phyloP scores from a whole-genome alignment of 2,113 vertebrate species.

The Paraplagusia blochii region DNA sequence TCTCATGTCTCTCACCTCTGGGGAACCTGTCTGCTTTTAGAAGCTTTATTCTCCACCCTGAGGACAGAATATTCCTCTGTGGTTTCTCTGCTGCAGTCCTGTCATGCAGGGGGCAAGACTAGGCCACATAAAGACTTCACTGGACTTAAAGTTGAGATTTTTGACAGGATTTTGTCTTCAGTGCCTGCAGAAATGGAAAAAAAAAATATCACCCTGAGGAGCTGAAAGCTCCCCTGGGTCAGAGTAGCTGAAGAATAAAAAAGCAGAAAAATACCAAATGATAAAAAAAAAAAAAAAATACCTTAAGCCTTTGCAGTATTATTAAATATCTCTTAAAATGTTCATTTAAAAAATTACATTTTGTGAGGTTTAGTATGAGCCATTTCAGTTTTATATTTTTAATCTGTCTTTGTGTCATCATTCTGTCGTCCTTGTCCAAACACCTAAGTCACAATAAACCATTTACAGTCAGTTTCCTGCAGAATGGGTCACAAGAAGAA shows the following conservation, averaged over 20 bases:
- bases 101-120: constrained; percentile 36
- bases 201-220: not conserved
- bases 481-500: too few species aligned
- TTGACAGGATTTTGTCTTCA: constrained; percentile 62
- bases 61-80: constrained; percentile 32
- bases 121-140: constrained; percentile 29
- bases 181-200: constrained; percentile 52
- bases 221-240: constrained; percentile 53
- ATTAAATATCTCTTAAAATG: too few species aligned
- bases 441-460: too few species aligned
- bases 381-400: too few species aligned
- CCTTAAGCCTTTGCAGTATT: too few species aligned
- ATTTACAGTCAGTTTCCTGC: too few species aligned
- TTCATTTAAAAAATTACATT: too few species aligned
- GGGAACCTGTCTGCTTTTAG: constrained; percentile 16
- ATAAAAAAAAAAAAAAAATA: too few species aligned
- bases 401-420: too few species aligned
- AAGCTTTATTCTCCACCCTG: constrained; percentile 9
- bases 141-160: constrained; percentile 57
- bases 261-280: constrained; percentile 10
- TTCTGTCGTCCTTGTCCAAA: too few species aligned
- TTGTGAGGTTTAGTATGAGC: too few species aligned
- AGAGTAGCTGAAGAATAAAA: constrained; percentile 35
- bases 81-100: constrained; percentile 32
- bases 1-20: constrained; percentile 16